Evolutionary conservation across 2,113 vertebrate species (phyloP).

Genomic region (Sturnira hondurensis): DNA sequence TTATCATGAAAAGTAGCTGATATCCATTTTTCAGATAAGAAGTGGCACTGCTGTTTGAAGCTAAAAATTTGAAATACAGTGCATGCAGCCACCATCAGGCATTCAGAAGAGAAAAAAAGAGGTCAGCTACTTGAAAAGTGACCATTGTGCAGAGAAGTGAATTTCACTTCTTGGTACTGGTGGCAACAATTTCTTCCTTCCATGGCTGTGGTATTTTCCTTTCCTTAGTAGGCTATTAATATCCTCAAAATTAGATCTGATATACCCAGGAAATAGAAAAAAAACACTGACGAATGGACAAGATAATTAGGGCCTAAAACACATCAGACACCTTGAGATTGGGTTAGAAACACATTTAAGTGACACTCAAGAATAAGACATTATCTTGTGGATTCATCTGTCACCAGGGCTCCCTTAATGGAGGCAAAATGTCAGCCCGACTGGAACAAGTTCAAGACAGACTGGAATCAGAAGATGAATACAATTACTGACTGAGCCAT

Average conservation of each 20-base stretch:
- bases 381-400: neutral
- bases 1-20: neutral
- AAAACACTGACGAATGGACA: neutral
- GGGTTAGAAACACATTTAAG: neutral
- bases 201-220: neutral
- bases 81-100: neutral
- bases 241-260: neutral
- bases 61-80: neutral
- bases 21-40: neutral
- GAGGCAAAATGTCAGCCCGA: neutral
- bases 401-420: slow-evolving; percentile 7
- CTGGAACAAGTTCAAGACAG: neutral
- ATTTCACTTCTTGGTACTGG: neutral
- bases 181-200: neutral
- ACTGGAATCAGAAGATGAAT: neutral
- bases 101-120: neutral
- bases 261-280: neutral
- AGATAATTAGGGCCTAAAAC: neutral
- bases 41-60: neutral
- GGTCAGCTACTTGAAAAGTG: neutral
- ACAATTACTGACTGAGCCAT: slow-evolving; percentile 10
- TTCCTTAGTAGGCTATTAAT: neutral
- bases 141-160: neutral
- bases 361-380: slow-evolving; percentile 14
- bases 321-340: neutral